Evolutionary conservation across 1,140 invertebrate genomes (phyloP).

Genomic region (Belonocnema kinseyi): DNA sequence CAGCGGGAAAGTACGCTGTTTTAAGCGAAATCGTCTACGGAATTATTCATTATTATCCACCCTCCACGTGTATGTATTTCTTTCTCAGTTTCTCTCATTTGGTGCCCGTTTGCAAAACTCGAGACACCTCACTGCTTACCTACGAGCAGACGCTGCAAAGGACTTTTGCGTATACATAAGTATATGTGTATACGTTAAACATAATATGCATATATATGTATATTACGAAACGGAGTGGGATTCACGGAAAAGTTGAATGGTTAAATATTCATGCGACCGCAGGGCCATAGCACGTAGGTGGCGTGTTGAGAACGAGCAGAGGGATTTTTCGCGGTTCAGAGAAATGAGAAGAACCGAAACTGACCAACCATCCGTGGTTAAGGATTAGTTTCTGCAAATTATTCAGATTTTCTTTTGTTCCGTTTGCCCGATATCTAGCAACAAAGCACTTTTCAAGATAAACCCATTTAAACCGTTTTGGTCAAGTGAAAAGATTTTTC

Average conservation of each 20-base stretch:
- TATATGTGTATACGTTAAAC: constrained; percentile 33
- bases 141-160: constrained; percentile 23
- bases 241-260: constrained; percentile 54
- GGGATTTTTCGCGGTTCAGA: constrained; percentile 30
- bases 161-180: constrained; percentile 29
- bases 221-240: constrained; percentile 27
- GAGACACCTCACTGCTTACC: constrained; percentile 51
- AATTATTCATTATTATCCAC: constrained; percentile 70
- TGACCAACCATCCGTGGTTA: constrained; percentile 6
- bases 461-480: neutral
- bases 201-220: constrained; percentile 9
- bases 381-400: constrained; percentile 16
- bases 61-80: constrained; percentile 40
- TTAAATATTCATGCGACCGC: constrained; percentile 63
- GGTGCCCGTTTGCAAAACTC: constrained; percentile 45
- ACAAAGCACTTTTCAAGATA: neutral
- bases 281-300: constrained; percentile 33
- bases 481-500: too few species aligned
- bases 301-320: constrained; percentile 31
- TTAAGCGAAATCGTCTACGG: constrained; percentile 65
- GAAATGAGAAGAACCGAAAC: constrained; percentile 34
- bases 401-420: constrained; percentile 27
- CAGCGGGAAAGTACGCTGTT: constrained; percentile 53
- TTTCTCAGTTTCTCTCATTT: constrained; percentile 45
- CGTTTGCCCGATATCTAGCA: neutral